Evolutionary conservation across 2,888 invertebrate genomes (phyloP), one percentile per base, ranked within the genome.

Genomic region (Galeopsomyia nigrocyanea): DNA sequence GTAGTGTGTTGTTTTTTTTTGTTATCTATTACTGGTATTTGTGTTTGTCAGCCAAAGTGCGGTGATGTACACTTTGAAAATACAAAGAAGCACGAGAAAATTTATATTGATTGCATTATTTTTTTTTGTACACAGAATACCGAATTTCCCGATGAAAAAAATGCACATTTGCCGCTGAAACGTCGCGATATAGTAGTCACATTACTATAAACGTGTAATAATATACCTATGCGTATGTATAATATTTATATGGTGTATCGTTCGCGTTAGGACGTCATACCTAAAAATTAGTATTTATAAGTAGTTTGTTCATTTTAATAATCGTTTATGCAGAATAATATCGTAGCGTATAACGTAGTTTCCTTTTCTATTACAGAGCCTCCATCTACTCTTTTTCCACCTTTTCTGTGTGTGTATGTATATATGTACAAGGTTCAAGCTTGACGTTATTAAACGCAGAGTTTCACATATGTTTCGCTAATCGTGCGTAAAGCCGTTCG

Each of bases 111-210:
- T 73, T 65, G 58, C 55, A 56, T 71, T 70, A 71, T 62, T 56
- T 68, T 75, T 49, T 81, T 74, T 85, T 82, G 82, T 84, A 84
- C 85, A 84, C 81, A 84, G 85, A 86, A 85, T 84, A 84, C 82
- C 81, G 81, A 62, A 83, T 81, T 83, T 81, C 81, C 79, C 82
- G 82, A 81, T 80, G 76, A 26, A 77, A 81, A 82, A 82, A 82
- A 83, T 79, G 80, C 83, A 82, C 83, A 80, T 55, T 60, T 80
- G 80, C 79, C 79, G 79, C 77, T 80, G 78, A 73, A 79, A 81
- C 79, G 78, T 78, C 74, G 78, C 75, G 77, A 77, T 76, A 73
- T 78, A 78, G 76, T 79, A 79, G 58, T 64, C 66, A 78, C 74
- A 75, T 75, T 78, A 80, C 76, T 76, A 75, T 75, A 75, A 77